Conservation (phyloP, 2,888 invertebrate genomes). For the Amphipyra berbera region DNA sequence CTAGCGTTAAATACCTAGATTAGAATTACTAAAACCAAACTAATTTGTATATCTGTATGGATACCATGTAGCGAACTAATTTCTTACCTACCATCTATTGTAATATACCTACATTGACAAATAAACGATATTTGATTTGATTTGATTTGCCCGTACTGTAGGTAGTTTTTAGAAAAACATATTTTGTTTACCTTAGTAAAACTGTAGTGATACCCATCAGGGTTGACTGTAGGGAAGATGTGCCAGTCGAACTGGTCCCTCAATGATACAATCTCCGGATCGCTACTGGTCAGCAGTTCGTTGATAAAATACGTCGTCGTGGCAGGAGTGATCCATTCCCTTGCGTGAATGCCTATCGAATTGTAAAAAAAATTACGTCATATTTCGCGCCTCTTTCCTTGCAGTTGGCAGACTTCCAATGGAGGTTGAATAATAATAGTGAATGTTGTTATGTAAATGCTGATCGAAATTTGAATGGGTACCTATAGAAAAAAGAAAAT, state of each 20-base stretch:
- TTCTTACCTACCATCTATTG: too few relatives aligned
- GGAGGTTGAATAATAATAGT: background rate
- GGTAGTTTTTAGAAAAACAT: too few relatives aligned
- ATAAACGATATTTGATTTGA: too few relatives aligned
- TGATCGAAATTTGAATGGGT: constrained; percentile 5
- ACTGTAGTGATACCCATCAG: constrained; percentile 94
- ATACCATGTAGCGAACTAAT: too few relatives aligned
- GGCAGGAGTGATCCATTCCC: constrained; percentile 94
- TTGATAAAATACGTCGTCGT: constrained; percentile 91
- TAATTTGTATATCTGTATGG: too few relatives aligned
- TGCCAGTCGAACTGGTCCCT: constrained; percentile 92
- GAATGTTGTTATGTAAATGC: constrained; percentile 22
- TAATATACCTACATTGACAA: too few relatives aligned
- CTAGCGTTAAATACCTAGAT: too few relatives aligned
- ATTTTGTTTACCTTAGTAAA: constrained; percentile 88
- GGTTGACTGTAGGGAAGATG: constrained; percentile 93
- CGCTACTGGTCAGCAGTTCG: constrained; percentile 89
- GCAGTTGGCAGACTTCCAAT: constrained; percentile 16
- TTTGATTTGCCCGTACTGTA: too few relatives aligned
- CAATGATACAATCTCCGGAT: constrained; percentile 81
- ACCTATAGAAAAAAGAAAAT: background rate
- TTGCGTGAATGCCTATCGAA: constrained; percentile 91
- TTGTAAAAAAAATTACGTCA: constrained; percentile 15
- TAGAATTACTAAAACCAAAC: too few relatives aligned
- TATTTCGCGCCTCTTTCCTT: background rate